A percentile compares a stretch with the other conserved stretches of the same genome.
These are phyloP conservation scores for Morone chrysops DNA, from an alignment of 2,113 vertebrate species.

Conservation along the genomic window DNA sequence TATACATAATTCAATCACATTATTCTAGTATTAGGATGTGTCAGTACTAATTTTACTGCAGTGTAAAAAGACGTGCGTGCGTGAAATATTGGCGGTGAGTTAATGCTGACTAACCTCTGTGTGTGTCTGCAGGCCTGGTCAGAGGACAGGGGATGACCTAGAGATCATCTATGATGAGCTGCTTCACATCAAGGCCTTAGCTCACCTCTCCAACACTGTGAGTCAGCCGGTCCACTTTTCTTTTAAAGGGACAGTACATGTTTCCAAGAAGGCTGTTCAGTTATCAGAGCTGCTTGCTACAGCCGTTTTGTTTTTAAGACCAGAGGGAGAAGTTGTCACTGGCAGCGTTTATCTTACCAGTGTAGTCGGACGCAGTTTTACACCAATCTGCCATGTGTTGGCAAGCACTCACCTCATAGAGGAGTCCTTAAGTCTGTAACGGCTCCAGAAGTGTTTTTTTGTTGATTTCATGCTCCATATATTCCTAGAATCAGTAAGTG, in stretches of 20 bases:
- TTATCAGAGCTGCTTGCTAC: neutral
- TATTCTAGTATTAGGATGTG: constrained; percentile 12
- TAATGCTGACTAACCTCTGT: constrained; percentile 43
- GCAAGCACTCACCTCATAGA: neutral
- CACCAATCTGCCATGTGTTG: constrained; percentile 7
- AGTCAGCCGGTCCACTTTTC: constrained; percentile 60
- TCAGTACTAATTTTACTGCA: neutral
- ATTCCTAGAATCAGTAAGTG: neutral
- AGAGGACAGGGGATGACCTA: constrained; percentile 95
- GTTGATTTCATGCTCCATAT: neutral
- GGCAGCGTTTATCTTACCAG: neutral
- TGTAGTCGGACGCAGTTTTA: neutral
- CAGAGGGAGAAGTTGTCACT: constrained; percentile 9
- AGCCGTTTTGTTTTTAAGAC: neutral
- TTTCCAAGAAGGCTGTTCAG: neutral
- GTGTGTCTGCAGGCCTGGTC: constrained; percentile 88
- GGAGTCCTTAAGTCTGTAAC: constrained; percentile 1
- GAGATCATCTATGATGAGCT: constrained; percentile 99
- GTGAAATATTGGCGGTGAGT: constrained; percentile 2
- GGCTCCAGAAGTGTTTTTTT: neutral
- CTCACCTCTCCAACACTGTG: constrained; percentile 97
- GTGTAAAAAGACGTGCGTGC: constrained; percentile 1
- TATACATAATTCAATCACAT: neutral
- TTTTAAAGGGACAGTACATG: constrained; percentile 40
- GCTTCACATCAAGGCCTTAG: constrained; percentile 98